Base-by-base conservation (phyloP, 2,888 invertebrate species). In the Elegia similella region DNA sequence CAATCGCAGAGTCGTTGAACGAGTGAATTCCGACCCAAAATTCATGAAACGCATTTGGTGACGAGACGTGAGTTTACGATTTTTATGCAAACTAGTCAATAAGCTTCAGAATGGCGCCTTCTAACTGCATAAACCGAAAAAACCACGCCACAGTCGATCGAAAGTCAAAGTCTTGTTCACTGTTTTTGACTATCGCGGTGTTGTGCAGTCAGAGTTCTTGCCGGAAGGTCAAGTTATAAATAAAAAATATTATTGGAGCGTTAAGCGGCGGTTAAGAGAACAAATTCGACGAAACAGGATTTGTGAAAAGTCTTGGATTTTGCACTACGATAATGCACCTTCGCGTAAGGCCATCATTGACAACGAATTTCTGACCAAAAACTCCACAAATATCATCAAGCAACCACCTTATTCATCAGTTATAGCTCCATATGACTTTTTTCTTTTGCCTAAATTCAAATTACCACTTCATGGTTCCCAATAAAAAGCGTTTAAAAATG, bases 381-480 rank as follows among this genome's bases (percentile, higher is more conserved):
- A 16, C 44, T 50, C 52, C 12, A 58, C 48, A 29, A 50, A 55
- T 50, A 8, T 46, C n/a, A 42, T 38, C n/a, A 43, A 57, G 15
- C 15, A 57, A 52, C 16, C 43, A 44, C 52, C 43, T 23, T 56
- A 57, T 34, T 57, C 52, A 50, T 44, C 52, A 23, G 44, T 52
- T 57, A 43, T 50, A 44, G 52, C 52, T 43, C 52, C 43, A 12
- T 16, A 8, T 42, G 7, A 48, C 34, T 53, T 61, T 15, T 57
- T 59, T 57, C 52, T 58, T 56, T 58, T 62, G 59, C 58, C 58
- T 30, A 58, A 59, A 43, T 47, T 59, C 38, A 61, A 63, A 59
- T 63, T 58, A 59, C 59, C 59, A 61, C 56, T 63, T 58, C 56
- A 56, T 32, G 63, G 63, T 43, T 56, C 46, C 52, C 56, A 57